Base-by-base conservation (phyloP, 2,113 vertebrate species). In the Urocynchramus pylzowi region DNA sequence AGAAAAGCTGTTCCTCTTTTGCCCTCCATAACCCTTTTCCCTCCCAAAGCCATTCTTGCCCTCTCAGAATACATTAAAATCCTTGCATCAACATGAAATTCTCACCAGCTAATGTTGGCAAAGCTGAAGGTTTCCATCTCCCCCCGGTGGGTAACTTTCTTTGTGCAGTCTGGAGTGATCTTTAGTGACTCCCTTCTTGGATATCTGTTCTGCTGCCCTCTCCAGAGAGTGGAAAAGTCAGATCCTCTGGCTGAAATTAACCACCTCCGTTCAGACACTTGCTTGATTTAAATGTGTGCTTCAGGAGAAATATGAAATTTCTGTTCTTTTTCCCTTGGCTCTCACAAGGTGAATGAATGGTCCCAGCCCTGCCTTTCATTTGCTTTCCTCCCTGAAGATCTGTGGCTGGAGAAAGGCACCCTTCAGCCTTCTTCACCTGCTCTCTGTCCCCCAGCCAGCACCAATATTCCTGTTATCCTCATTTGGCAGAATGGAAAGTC, bases 281-380 rank as follows among this genome's bases (percentile, higher is more conserved):
- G 1, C n/a, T 84, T 0, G 2, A n/a, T 67, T 56, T 67, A 71
- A 89, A 70, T 19, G 2, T 2, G 10, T 0, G 0, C 7, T 27
- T 14, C 4, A 3, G 11, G 23, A 84, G 39, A 78, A 87, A 70
- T 3, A 56, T 0, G 6, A 53, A 42, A 73, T 39, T 73, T 85
- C 30, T 19, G 15, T 59, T 23, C 9, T 70, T 91, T 77, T 61
- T 4, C 19, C 15, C 22, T 28, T 59, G 16, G 14, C 8, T 80
- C 22, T 70, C 16, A 17, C 14, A 57, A 44, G 31, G 42, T 41
- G 49, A 61, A 64, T 23, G 56, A 78, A 30, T 7, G 7, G 23
- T 54, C 27, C 44, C 27, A 45, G 41, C 44, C 0, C 0, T 39
- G 18, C 23, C 47, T 35, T 90, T 50, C 17, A 6, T 56, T 73